Evolutionary conservation across 1,140 invertebrate species (phyloP), one percentile per base, ranked within the genome.

Genomic region (Centruroides sculpturatus): DNA sequence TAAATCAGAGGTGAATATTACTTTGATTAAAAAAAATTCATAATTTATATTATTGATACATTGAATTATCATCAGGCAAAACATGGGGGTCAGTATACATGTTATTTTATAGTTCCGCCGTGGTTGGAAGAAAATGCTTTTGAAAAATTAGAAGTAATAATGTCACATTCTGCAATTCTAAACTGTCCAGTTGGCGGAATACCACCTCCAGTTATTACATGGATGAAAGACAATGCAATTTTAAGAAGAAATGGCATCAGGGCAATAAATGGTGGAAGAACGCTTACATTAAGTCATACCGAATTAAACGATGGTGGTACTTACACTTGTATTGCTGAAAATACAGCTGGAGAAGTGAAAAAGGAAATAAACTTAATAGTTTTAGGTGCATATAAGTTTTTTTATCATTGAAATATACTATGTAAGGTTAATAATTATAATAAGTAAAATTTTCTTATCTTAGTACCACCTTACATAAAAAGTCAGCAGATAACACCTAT

Each of bases 321-420:
- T 48, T 98, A 98, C 75, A 83, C 83, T 54, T 94, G 90, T 70
- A 82, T 82, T 8, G 92, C 91, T 10, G 81, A 76, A 5, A 99
- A 98, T 73, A 83, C 82, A 59, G 83, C 81, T 68, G 92, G 91
- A 0, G 83, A 87, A 63, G 81, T 81, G 5, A 78, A 79, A 5
- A 85, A 84, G 56, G 84, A 89, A 69, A 88, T 84, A 3, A 78
- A 74, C 3, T 82, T 93, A 10, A 82, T 84, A 56, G 87, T 93
- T 59, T 84, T 85, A 59, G 82, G 84, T 84, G 75, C 69, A 6
- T 41, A 41, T 6, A 41, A 23, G 23, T 23, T 23, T 23, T 23
- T 23, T 23, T 23, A 2, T 23, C 23, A 23, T 23, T 23, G 23
- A 23, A 23, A 23, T 23, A 1, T 23, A 23, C 23, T 23, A 23